Evolutionary conservation across 2,888 invertebrate species (phyloP), one percentile per base, ranked within the genome.

Genomic region (Eueremaeus valkanovi): DNA sequence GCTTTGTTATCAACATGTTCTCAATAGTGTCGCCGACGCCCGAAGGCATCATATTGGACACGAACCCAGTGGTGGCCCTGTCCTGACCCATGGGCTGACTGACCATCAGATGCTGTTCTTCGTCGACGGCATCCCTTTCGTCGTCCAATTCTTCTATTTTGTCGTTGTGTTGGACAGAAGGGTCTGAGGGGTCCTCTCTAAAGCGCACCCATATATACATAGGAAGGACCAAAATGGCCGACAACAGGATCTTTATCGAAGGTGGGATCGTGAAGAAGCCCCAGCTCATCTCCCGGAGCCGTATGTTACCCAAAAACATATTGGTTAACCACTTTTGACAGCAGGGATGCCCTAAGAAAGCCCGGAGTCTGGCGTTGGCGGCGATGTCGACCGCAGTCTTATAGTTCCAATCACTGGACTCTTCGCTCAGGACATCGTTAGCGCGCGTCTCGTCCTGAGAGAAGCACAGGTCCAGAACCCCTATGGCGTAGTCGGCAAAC

Each of bases 301-400:
- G 81, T 51, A 84, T 81, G 29, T 81, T 79, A 3, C 84, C 84
- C 74, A 81, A 83, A 76, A 85, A 83, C 72, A 84, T 82, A 45
- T 83, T 82, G 6, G 83, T 83, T n/a, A 85, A 81, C 84, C 85
- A 85, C 77, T 84, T 82, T 81, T 86, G 85, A 79, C 85, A 85
- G 76, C 84, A 84, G 8, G 85, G 84, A 79, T 86, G 85, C 5
- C 85, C 84, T 40, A 86, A 81, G 79, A 86, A 84, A 55, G 81
- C 81, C 33, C 83, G 81, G 79, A 83, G 83, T 72, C 83, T 81
- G 3, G 83, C 82, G 72, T 82, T 81, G 33, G 83, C 82, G 21
- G 84, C 84, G 16, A 84, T 81, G 78, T 84, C 83, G 24, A 84
- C 82, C 0, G 82, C 82, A 0, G 83, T 82, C 68, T 82, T 82